phyloP scores from a whole-genome alignment of 1,140 invertebrate species.

The Temnothorax longispinosus region DNA sequence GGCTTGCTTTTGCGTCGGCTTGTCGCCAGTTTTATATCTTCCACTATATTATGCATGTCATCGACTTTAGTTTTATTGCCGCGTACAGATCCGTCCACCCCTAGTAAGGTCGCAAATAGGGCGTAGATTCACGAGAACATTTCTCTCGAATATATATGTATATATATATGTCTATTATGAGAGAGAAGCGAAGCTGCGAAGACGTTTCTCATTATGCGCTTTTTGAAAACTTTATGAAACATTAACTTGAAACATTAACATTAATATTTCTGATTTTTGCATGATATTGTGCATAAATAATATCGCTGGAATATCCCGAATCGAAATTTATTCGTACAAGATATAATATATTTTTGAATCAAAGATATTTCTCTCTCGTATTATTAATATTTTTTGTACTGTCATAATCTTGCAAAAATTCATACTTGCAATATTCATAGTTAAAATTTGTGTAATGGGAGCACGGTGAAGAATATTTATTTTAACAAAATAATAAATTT shows the following conservation, averaged over 20 bases:
- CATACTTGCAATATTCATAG: not conserved
- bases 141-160: constrained; percentile 15
- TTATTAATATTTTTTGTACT: not conserved
- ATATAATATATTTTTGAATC: not conserved
- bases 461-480: constrained; percentile 1
- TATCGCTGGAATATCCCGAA: not conserved
- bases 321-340: not conserved
- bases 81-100: constrained; percentile 19
- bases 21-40: constrained; percentile 63
- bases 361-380: not conserved
- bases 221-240: constrained; percentile 10
- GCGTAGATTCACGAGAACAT: constrained; percentile 50
- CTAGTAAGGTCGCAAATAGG: constrained; percentile 57
- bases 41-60: constrained; percentile 64
- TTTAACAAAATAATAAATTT: constrained; percentile 24
- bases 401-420: constrained; percentile 21
- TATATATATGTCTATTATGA: constrained; percentile 35
- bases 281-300: constrained; percentile 14
- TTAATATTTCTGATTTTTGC: constrained; percentile 29
- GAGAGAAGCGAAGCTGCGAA: not conserved
- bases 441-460: not conserved
- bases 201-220: not conserved
- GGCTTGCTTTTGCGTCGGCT: constrained; percentile 46
- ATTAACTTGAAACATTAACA: not conserved
- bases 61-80: constrained; percentile 56